Evolutionary conservation across 2,888 invertebrate genomes (phyloP).

Genomic region (Acanthopleura granulata): DNA sequence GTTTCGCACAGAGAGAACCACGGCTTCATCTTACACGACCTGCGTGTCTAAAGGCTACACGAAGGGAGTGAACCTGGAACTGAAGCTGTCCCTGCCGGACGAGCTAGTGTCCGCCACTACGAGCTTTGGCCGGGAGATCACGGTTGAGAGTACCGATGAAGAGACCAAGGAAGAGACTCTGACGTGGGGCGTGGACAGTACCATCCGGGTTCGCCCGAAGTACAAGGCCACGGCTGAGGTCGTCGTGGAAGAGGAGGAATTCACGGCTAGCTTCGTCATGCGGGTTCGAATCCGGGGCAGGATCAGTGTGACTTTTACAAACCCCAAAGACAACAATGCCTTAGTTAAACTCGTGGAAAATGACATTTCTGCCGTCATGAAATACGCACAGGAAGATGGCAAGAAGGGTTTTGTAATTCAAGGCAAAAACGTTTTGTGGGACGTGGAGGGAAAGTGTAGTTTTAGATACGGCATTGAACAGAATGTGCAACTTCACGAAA

Average conservation of each 20-base stretch:
- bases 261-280: slow-evolving; percentile 68
- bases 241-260: slow-evolving; percentile 71
- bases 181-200: slow-evolving; percentile 72
- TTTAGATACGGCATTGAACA: slow-evolving; percentile 67
- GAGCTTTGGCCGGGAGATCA: slow-evolving; percentile 68
- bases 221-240: slow-evolving; percentile 69
- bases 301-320: slow-evolving; percentile 65
- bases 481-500: slow-evolving; percentile 63
- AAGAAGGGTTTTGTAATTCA: slow-evolving; percentile 40
- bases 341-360: slow-evolving; percentile 65
- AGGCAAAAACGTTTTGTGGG: slow-evolving; percentile 43
- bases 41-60: slow-evolving; percentile 60
- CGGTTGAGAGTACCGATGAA: slow-evolving; percentile 65
- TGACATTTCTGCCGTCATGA: slow-evolving; percentile 58
- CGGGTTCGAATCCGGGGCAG: slow-evolving; percentile 61
- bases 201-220: slow-evolving; percentile 66
- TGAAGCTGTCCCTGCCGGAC: slow-evolving; percentile 71
- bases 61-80: slow-evolving; percentile 69
- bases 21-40: slow-evolving; percentile 58
- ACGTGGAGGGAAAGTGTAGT: slow-evolving; percentile 54
- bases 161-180: slow-evolving; percentile 66
- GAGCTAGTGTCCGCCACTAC: slow-evolving; percentile 67
- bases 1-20: slow-evolving; percentile 64
- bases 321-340: slow-evolving; percentile 67
- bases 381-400: slow-evolving; percentile 36